A percentile compares a stretch with the other conserved stretches of the same genome.
Evolutionary conservation across 1,140 invertebrate genomes (phyloP).

Genomic region (Philopotamus ludificatus): DNA sequence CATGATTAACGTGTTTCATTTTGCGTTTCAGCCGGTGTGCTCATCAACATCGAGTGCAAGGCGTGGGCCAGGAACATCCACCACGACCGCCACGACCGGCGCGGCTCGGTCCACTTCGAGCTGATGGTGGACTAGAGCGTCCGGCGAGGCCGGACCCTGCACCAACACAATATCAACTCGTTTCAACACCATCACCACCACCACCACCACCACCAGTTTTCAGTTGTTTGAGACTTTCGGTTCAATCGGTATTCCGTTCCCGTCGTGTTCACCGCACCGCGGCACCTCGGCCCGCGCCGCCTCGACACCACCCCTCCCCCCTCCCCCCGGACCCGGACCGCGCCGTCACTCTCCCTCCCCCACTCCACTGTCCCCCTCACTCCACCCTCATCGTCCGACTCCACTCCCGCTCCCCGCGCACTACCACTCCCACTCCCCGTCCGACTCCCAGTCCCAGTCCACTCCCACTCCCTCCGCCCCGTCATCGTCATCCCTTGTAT

Average conservation of each 20-base stretch:
- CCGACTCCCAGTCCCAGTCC: too few relatives aligned
- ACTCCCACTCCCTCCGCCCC: too few relatives aligned
- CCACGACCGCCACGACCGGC: conserved; percentile 81
- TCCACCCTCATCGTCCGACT: conserved; percentile 16
- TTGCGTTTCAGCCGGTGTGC: conserved; percentile 69
- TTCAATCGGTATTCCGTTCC: not conserved
- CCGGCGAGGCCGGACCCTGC: conserved; percentile 2
- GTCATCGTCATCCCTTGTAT: too few relatives aligned
- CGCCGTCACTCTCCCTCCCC: too few relatives aligned
- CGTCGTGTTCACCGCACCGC: conserved; percentile 10
- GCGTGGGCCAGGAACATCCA: conserved; percentile 93
- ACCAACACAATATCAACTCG: not conserved
- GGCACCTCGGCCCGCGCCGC: conserved; percentile 6
- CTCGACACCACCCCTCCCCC: too few relatives aligned
- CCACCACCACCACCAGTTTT: conserved; percentile 21
- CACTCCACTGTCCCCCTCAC: too few relatives aligned
- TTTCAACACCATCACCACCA: not conserved
- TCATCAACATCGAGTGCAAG: conserved; percentile 96
- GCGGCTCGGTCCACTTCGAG: conserved; percentile 94
- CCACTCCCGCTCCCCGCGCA: conserved; percentile 10
- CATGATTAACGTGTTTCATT: too few relatives aligned
- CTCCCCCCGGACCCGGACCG: too few relatives aligned
- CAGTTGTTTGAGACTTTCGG: conserved; percentile 36
- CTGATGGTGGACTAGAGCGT: conserved; percentile 82
- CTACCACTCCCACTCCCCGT: not conserved